phyloP scores from a whole-genome alignment of 2,888 invertebrate species.

The Digitonthophagus gazella region DNA sequence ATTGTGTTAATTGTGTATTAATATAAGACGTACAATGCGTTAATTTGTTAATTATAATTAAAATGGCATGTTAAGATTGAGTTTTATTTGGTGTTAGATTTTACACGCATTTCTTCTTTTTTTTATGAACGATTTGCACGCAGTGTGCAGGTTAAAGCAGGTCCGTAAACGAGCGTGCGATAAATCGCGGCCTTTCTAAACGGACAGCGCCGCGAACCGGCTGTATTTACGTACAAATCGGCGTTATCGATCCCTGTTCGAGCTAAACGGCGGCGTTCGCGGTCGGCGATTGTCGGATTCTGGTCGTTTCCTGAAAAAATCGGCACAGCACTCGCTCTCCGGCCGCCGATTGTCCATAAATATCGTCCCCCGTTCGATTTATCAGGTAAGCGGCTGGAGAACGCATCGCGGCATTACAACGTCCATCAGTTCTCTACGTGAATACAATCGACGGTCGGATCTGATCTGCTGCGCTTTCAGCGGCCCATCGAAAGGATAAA shows the following conservation, averaged over 20 bases:
- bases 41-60: no score
- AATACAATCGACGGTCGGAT: background rate
- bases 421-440: background rate
- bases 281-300: background rate
- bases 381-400: background rate
- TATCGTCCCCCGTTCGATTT: background rate
- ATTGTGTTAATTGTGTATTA: no score
- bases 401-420: background rate
- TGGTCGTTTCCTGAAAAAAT: background rate
- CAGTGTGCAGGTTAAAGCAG: background rate
- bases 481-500: background rate
- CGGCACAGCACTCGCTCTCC: background rate
- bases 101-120: no score
- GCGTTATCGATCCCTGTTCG: background rate
- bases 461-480: background rate
- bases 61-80: no score
- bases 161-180: background rate
- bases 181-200: background rate
- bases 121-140: background rate
- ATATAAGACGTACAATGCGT: no score
- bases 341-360: background rate
- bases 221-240: background rate
- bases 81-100: no score
- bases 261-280: background rate
- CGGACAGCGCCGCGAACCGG: background rate